phyloP scores from a whole-genome alignment of 1,140 invertebrate genomes.

The Bombus soroeensis region DNA sequence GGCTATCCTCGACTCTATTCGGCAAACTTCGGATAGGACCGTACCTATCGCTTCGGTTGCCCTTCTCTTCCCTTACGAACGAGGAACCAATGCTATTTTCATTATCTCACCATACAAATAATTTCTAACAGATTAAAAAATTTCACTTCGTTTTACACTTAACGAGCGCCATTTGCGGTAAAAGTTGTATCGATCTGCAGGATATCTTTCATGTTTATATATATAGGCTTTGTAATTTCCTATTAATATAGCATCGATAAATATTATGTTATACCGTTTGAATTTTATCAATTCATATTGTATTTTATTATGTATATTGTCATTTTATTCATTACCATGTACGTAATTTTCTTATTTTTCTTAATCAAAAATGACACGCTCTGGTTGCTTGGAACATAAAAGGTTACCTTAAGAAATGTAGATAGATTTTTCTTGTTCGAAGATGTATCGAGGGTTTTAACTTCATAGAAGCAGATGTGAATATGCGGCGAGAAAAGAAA shows the following conservation, averaged over 20 bases:
- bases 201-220: not conserved
- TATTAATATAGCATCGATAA: not conserved
- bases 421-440: not conserved
- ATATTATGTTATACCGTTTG: not conserved
- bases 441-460: not conserved
- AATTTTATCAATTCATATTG: not conserved
- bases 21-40: constrained; percentile 71
- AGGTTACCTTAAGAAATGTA: not conserved
- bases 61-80: not conserved
- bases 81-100: not conserved
- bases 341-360: not conserved
- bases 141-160: not conserved
- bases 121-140: not conserved
- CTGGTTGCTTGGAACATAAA: not conserved
- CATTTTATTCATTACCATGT: not conserved
- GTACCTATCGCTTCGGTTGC: constrained; percentile 48
- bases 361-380: not conserved
- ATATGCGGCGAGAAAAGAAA: not conserved
- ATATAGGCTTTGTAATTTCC: not conserved
- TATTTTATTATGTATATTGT: too few relatives aligned
- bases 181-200: too few relatives aligned
- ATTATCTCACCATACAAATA: not conserved
- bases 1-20: constrained; percentile 66
- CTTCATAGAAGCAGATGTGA: not conserved
- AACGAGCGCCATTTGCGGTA: too few relatives aligned